Evolutionary conservation across 2,113 vertebrate genomes (phyloP).

Genomic region (Lycocorax pyrrhopterus): DNA sequence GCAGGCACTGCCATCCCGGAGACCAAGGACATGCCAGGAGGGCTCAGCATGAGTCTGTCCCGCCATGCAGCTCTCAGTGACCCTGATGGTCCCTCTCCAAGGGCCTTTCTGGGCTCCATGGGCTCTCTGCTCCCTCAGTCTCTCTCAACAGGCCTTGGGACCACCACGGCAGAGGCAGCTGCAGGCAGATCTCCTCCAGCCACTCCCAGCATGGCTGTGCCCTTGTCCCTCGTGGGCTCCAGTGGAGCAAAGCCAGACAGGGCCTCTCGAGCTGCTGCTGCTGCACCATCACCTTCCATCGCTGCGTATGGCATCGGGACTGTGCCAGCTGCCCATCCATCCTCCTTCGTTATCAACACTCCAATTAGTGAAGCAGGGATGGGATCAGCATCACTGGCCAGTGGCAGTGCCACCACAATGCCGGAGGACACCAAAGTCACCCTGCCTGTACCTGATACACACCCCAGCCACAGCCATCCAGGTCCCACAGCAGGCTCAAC

Average conservation of each 20-base stretch:
- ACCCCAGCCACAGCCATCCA: not conserved
- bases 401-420: not conserved
- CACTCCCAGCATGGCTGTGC: not conserved
- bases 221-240: rapidly evolving
- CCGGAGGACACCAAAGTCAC: rapidly evolving
- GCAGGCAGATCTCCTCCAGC: not conserved
- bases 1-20: rapidly evolving
- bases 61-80: rapidly evolving
- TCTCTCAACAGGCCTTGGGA: not conserved
- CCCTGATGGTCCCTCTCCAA: not conserved
- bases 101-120: rapidly evolving
- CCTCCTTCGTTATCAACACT: not conserved
- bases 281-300: not conserved
- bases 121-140: not conserved
- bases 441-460: not conserved
- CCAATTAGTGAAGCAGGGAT: not conserved
- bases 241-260: not conserved
- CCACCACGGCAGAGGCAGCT: not conserved
- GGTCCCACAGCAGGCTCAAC: not conserved
- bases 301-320: rapidly evolving
- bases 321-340: not conserved
- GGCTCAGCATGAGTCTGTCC: not conserved
- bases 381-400: not conserved
- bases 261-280: not conserved
- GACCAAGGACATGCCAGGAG: not conserved